phyloP scores from a whole-genome alignment of 53 echinoderm and acorn worm genomes.

The Echinometra lucunter region DNA sequence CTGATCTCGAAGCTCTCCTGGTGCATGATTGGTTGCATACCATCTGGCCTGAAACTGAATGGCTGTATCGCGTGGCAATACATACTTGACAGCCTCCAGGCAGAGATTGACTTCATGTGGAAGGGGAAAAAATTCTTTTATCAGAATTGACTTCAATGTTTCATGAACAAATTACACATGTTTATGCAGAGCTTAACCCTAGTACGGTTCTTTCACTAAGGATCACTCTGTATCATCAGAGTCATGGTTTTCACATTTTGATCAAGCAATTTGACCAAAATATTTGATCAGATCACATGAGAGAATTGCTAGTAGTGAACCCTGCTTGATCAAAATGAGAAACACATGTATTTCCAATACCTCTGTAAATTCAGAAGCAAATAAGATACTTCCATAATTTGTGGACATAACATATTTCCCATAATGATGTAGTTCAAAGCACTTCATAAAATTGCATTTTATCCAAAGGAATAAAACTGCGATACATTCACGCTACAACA shows the following conservation, averaged over 20 bases:
- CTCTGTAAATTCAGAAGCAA: neutral
- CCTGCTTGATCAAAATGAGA: too few relatives aligned
- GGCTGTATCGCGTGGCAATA: conserved; percentile 81
- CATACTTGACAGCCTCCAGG: conserved; percentile 88
- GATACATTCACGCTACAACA: neutral
- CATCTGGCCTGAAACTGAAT: conserved; percentile 85
- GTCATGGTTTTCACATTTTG: too few relatives aligned
- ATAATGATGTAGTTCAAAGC: neutral
- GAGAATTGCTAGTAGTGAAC: too few relatives aligned
- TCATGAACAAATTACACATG: too few relatives aligned
- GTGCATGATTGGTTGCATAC: conserved; percentile 96
- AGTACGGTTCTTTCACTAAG: too few relatives aligned
- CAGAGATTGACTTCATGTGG: conserved; percentile 75
- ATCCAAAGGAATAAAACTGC: neutral
- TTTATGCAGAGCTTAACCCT: too few relatives aligned
- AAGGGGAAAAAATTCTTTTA: neutral
- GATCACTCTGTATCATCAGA: too few relatives aligned
- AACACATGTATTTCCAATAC: neutral
- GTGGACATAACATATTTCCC: neutral
- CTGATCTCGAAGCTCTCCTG: conserved; percentile 82
- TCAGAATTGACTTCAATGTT: neutral
- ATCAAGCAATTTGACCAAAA: too few relatives aligned
- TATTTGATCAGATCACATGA: too few relatives aligned
- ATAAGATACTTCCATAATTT: neutral
- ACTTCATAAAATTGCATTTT: neutral